Evolutionary conservation across 2,113 vertebrate species (phyloP).

Genomic region (Butorides virescens): DNA sequence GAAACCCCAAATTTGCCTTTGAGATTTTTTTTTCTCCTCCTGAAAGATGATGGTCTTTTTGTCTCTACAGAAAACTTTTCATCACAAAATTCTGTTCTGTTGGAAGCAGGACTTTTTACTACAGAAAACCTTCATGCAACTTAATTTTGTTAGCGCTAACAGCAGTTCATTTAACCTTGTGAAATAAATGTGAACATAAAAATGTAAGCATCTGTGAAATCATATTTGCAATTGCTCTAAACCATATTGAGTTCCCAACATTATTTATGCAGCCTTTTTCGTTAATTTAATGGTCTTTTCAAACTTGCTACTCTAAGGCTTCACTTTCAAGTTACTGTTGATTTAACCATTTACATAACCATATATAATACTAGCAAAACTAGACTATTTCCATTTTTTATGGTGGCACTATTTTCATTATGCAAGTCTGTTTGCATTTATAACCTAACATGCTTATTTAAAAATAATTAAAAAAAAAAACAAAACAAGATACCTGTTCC

Average conservation of each 20-base stretch:
- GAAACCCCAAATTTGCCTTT: neutral
- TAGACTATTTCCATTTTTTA: neutral
- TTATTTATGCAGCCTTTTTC: neutral
- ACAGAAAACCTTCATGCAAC: neutral
- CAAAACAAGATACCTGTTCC: neutral
- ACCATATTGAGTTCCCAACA: neutral
- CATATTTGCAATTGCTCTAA: neutral
- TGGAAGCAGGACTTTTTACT: neutral
- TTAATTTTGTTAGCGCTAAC: neutral
- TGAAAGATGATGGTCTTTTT: neutral
- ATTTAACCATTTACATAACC: neutral
- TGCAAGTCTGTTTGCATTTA: neutral
- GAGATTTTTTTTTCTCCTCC: neutral
- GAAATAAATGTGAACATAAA: constrained; percentile 28
- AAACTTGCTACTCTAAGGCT: neutral
- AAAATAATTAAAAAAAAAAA: neutral
- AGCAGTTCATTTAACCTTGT: constrained; percentile 18
- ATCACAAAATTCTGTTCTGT: neutral
- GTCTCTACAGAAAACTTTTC: neutral
- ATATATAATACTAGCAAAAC: neutral
- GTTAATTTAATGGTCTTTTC: neutral
- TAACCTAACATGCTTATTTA: neutral
- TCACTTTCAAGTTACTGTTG: neutral
- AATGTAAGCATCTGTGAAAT: constrained; percentile 29
- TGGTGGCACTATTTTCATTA: neutral